phyloP scores from a whole-genome alignment of 1,140 invertebrate species.

The Drosophila micromelanica region DNA sequence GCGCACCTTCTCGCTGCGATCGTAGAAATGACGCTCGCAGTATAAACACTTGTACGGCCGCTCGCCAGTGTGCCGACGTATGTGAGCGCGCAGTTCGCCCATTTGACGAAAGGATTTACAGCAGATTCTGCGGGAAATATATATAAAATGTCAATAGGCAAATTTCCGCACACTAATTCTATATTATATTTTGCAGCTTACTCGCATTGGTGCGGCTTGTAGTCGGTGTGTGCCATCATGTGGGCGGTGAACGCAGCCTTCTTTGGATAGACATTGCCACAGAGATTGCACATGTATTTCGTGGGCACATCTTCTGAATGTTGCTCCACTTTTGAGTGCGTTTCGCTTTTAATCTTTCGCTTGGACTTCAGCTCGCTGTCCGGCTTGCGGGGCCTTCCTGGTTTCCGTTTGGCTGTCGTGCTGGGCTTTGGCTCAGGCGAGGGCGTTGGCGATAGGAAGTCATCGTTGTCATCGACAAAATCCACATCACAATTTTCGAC shows the following conservation, averaged over 20 bases:
- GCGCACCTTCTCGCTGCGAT: constrained; percentile 71
- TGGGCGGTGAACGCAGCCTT: constrained; percentile 62
- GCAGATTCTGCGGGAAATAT: constrained; percentile 59
- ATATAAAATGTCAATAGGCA: background rate
- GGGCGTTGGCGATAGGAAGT: constrained; percentile 39
- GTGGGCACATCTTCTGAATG: background rate
- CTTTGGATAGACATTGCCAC: constrained; percentile 68
- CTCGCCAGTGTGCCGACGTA: constrained; percentile 74
- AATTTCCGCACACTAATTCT: too few relatives aligned
- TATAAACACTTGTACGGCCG: constrained; percentile 74
- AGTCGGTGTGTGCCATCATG: constrained; percentile 66
- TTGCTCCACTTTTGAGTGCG: background rate
- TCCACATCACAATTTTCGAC: constrained; percentile 32
- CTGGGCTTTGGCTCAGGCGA: constrained; percentile 37
- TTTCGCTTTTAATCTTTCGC: constrained; percentile 32
- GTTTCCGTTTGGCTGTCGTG: constrained; percentile 26
- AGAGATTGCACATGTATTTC: constrained; percentile 61
- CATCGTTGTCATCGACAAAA: constrained; percentile 37
- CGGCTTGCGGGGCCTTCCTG: constrained; percentile 54
- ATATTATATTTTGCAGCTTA: constrained; percentile 22
- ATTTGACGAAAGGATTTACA: constrained; percentile 71
- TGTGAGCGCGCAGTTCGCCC: constrained; percentile 73
- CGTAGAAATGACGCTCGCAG: constrained; percentile 75
- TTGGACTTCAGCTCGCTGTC: constrained; percentile 57
- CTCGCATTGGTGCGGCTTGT: constrained; percentile 81